phyloP scores from a whole-genome alignment of 2,888 invertebrate species.

The Melitaea athalia region DNA sequence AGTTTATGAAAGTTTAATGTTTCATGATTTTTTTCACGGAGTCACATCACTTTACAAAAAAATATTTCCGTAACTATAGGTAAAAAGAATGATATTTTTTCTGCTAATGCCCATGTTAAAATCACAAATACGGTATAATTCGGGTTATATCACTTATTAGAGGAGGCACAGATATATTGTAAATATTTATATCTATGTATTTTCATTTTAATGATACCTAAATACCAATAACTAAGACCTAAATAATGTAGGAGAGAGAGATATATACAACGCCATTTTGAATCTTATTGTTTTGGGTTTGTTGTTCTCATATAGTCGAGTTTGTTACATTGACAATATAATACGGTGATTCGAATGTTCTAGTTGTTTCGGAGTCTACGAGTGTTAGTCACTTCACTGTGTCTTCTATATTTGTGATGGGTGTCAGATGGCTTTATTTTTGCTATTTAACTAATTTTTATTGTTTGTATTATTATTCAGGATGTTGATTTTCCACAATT shows the following conservation, averaged over 20 bases:
- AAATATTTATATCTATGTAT: too few species aligned
- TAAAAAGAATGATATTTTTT: too few species aligned
- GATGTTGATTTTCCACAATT: too few species aligned
- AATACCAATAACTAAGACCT: not conserved
- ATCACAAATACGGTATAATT: too few species aligned
- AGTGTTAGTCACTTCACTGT: slow-evolving; percentile 56
- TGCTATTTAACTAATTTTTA: not conserved
- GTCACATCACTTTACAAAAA: too few species aligned
- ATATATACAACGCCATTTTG: not conserved
- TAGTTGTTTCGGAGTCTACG: slow-evolving; percentile 66
- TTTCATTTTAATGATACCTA: not conserved
- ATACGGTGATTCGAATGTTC: slow-evolving; percentile 69
- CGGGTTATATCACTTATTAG: too few species aligned
- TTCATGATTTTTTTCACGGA: too few species aligned
- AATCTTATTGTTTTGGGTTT: slow-evolving; percentile 2
- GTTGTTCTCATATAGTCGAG: slow-evolving; percentile 49
- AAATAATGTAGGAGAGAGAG: not conserved
- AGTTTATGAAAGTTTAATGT: too few species aligned
- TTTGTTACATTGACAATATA: slow-evolving; percentile 68
- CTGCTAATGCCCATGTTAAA: too few species aligned
- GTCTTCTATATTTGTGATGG: slow-evolving; percentile 49
- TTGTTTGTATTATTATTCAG: too few species aligned
- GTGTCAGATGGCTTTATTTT: slow-evolving; percentile 43
- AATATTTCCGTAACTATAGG: too few species aligned
- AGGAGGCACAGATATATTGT: too few species aligned